These are phyloP conservation scores for Tiliqua scincoides DNA, from an alignment of 2,113 vertebrate species.

Conservation along the genomic window DNA sequence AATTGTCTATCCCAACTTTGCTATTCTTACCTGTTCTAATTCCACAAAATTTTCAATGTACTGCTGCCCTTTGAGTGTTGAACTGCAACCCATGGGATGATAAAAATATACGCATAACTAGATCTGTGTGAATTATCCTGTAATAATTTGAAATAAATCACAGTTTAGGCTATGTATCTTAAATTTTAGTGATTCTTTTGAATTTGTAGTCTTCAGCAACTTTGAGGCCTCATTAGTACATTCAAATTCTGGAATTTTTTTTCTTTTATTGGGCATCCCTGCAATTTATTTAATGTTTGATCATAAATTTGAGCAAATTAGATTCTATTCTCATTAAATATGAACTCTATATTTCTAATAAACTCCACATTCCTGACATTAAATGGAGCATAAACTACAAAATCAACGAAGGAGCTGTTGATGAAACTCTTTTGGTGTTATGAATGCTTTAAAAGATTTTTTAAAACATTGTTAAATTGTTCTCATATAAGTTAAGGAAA, in stretches of 20 bases:
- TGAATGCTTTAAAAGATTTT: constrained; percentile 11
- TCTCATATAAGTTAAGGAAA: constrained; percentile 16
- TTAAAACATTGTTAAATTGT: constrained; percentile 23
- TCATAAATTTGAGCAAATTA: constrained; percentile 63
- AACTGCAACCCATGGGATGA: constrained; percentile 25
- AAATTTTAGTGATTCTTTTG: constrained; percentile 45
- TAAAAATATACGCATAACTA: constrained; percentile 41
- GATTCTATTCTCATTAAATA: constrained; percentile 47
- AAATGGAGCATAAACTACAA: constrained; percentile 44
- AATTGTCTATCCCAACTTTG: constrained; percentile 5
- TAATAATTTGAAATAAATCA: constrained; percentile 48
- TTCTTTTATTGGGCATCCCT: constrained; percentile 1
- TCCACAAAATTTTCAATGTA: background rate
- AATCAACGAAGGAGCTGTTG: constrained; percentile 14
- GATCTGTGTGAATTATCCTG: constrained; percentile 22
- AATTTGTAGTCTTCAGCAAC: constrained; percentile 49
- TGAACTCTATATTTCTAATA: constrained; percentile 50
- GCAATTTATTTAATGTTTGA: constrained; percentile 50
- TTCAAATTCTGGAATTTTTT: constrained; percentile 31
- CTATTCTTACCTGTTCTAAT: constrained; percentile 24
- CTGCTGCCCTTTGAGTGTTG: background rate
- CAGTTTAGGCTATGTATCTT: constrained; percentile 38
- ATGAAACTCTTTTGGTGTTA: constrained; percentile 26
- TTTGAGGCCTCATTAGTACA: constrained; percentile 31
- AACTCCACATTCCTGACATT: constrained; percentile 38